Evolutionary conservation across 2,113 vertebrate genomes (phyloP), one percentile per base, ranked within the genome.

Genomic region (Melanerpes aurifrons): DNA sequence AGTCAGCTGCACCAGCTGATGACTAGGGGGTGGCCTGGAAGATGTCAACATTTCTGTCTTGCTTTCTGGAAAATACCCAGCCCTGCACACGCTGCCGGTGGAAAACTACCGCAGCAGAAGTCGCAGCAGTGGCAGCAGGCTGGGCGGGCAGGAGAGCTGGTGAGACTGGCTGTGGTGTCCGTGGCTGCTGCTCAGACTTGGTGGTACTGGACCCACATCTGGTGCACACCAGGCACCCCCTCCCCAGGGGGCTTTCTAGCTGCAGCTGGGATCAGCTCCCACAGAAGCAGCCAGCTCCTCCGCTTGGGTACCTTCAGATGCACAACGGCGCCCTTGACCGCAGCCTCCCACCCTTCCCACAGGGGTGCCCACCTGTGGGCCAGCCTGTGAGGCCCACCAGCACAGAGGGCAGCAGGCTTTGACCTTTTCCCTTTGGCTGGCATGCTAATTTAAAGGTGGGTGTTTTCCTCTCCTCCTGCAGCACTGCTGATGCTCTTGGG

Each of bases 61-160:
- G 12, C 74, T 87, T 93, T 87, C 89, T 93, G 93, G 90, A 97
- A 96, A 96, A 92, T 87, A 94, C 86, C 83, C 82, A 78, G 61
- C 53, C 40, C 89, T 1, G 3, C 64, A 73, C 45, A 29, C 1
- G 3, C 32, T 75, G 70, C 24, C 58, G 1, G 16, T 87, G 95
- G 95, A 96, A 96, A 95, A 94, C 87, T 96, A 93, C 96, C 84
- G 75, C 91, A 94, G 69, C 40, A 79, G 74, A 68, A 86, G 47
- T 57, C 63, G 71, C 77, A 68, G 54, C 19, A 0, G 0, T 2
- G 11, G 57, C 53, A 1, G 1, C n/a, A 32, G 29, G 9, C 12
- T 0, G 1, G 70, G 50, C 18, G 8, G 45, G 57, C 0, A 0
- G 57, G 28, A 68, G 43, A 21, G 72, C 31, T 74, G 57, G 26